These are phyloP conservation scores for Notospermus geniculatus DNA, from an alignment of 1,140 invertebrate genomes.

Conservation along the genomic window DNA sequence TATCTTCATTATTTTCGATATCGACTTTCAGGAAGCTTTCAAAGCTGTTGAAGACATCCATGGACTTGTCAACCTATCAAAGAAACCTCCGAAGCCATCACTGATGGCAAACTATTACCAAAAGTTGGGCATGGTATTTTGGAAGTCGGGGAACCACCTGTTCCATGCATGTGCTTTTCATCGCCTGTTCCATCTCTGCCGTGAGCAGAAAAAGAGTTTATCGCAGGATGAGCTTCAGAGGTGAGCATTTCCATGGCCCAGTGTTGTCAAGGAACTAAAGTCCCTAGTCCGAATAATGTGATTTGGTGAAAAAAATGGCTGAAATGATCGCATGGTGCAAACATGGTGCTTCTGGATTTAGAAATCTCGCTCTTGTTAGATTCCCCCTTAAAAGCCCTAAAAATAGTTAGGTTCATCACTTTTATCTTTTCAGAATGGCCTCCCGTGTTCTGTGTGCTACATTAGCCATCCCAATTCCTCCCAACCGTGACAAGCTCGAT, in stretches of 20 bases:
- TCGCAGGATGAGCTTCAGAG: slow-evolving; percentile 86
- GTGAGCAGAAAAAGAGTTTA: slow-evolving; percentile 96
- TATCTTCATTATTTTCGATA: slow-evolving; percentile 2
- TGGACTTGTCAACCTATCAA: slow-evolving; percentile 91
- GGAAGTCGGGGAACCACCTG: slow-evolving; percentile 96
- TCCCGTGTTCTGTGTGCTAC: slow-evolving; percentile 89
- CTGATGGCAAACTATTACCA: slow-evolving; percentile 98
- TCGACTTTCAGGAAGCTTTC: slow-evolving; percentile 75
- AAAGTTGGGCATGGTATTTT: slow-evolving; percentile 96
- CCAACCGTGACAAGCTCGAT: slow-evolving; percentile 93
- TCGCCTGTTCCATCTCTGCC: slow-evolving; percentile 86
- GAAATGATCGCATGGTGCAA: no score
- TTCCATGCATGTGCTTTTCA: slow-evolving; percentile 97
- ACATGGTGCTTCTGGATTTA: no score
- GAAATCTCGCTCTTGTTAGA: no score
- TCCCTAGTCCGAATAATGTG: no score
- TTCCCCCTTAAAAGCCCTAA: not conserved
- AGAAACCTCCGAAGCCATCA: slow-evolving; percentile 92
- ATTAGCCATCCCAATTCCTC: slow-evolving; percentile 89
- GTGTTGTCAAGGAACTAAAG: no score
- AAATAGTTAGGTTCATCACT: slow-evolving; percentile 11
- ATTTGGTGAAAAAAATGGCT: no score
- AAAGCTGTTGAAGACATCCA: slow-evolving; percentile 98
- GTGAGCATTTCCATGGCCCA: no score
- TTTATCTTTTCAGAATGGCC: slow-evolving; percentile 70